Evolutionary conservation across 2,113 vertebrate species (phyloP), one percentile per base, ranked within the genome.

Genomic region (Pogona vitticeps): DNA sequence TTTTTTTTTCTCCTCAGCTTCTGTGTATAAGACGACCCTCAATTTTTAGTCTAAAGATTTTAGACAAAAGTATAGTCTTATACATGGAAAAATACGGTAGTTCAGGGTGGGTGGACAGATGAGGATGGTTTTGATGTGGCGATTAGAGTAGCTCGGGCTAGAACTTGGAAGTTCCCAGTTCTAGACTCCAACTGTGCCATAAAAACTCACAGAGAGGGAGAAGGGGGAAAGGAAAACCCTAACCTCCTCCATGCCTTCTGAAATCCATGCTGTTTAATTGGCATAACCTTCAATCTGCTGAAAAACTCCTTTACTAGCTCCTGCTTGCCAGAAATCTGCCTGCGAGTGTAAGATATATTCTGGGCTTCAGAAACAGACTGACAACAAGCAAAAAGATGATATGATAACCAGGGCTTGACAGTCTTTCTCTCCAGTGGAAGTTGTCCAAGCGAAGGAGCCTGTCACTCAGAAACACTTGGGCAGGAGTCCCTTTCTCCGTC

Each of bases 301-400:
- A 85, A 67, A n/a, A 77, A 56, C 40, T 67, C 31, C 42, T 77
- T 40, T 75, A 36, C 77, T 76, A 67, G 46, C 61, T 56, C 31
- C 61, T 67, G 73, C 40, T 77, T 77, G 83, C 67, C 83, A 77
- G 83, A 67, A 56, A 76, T 68, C 72, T 85, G 61, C 36, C 83
- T 77, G 61, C 38, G 26, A 85, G 61, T 31, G 33, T 10, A 26
- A 85, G 83, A 77, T 67, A 85, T 68, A 85, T 28, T 17, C 61
- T 77, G 73, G 83, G 9, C 21, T 77, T 21, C 31, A 33, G 23
- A 67, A 67, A 23, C 40, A 36, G 83, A 68, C 31, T 67, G 73
- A 77, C 61, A 68, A 31, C 40, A n/a, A 61, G 61, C 61, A 67
- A 18, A 59, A 56, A 73, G 83, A 31, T 33, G 52, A 67, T 40